Percentiles rank a stretch among this genome's conserved stretches.
Conservation (phyloP, 2,888 invertebrate genomes). For the Nasonovia ribisnigri region DNA sequence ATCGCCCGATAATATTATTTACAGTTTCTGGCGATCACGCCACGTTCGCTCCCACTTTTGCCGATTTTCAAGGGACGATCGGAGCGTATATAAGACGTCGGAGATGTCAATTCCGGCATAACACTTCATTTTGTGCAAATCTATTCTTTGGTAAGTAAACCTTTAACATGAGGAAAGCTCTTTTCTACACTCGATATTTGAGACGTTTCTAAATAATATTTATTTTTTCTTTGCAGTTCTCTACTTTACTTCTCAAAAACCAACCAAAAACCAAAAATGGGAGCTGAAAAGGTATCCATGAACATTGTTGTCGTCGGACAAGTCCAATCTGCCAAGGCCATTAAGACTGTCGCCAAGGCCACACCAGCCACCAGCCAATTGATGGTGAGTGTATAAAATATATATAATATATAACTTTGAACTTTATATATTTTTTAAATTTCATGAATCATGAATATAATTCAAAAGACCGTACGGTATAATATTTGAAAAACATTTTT, state of each 20-base stretch:
- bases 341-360: conserved; percentile 15
- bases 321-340: conserved; percentile 36
- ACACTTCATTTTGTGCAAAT: conserved; percentile 15
- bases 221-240: not conserved
- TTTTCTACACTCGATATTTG: not conserved
- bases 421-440: not conserved
- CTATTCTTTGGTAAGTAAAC: not conserved
- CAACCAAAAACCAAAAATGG: conserved; percentile 38
- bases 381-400: not conserved
- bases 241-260: not conserved
- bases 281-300: conserved; percentile 34
- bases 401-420: too few species aligned
- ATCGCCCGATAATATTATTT: not conserved
- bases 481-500: too few species aligned
- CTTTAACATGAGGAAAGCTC: not conserved
- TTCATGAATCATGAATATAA: too few species aligned
- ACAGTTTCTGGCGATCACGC: not conserved
- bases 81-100: not conserved
- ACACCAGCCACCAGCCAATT: conserved; percentile 28
- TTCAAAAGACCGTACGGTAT: too few species aligned
- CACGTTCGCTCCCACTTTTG: not conserved
- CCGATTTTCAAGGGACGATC: not conserved
- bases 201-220: not conserved
- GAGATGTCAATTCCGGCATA: not conserved
- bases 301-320: conserved; percentile 48